Evolutionary conservation across 2,113 vertebrate species (phyloP).

Genomic region (Bucco capensis): DNA sequence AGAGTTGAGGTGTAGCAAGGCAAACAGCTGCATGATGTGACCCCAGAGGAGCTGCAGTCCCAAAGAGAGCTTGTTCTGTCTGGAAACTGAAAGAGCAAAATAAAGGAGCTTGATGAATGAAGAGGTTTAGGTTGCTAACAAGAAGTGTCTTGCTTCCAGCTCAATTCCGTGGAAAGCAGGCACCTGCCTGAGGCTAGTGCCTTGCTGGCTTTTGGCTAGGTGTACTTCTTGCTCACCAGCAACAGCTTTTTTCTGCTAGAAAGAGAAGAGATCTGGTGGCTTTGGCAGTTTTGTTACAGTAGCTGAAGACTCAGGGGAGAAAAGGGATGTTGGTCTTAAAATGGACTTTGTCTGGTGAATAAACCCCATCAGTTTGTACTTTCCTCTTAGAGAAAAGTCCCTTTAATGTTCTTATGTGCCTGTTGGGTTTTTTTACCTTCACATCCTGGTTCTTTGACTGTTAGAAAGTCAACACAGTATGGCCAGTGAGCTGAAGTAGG

Average conservation of each 20-base stretch:
- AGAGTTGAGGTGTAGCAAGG: background rate
- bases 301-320: background rate
- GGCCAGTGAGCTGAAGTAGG: background rate
- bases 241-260: too few species aligned
- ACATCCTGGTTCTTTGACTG: background rate
- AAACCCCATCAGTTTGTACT: background rate
- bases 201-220: background rate
- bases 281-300: background rate
- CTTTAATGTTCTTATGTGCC: background rate
- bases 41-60: background rate
- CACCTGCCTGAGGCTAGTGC: background rate
- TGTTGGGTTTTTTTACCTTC: background rate
- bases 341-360: background rate
- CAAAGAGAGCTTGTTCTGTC: background rate
- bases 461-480: background rate
- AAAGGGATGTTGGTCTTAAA: background rate
- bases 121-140: background rate
- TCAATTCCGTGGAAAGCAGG: background rate
- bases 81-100: background rate
- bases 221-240: background rate
- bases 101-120: background rate
- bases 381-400: background rate
- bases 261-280: background rate
- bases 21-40: background rate
- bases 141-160: background rate